Percentiles rank a stretch among this genome's conserved stretches.
Conservation (phyloP, 2,888 invertebrate species). For the Geophilus truncorum region DNA sequence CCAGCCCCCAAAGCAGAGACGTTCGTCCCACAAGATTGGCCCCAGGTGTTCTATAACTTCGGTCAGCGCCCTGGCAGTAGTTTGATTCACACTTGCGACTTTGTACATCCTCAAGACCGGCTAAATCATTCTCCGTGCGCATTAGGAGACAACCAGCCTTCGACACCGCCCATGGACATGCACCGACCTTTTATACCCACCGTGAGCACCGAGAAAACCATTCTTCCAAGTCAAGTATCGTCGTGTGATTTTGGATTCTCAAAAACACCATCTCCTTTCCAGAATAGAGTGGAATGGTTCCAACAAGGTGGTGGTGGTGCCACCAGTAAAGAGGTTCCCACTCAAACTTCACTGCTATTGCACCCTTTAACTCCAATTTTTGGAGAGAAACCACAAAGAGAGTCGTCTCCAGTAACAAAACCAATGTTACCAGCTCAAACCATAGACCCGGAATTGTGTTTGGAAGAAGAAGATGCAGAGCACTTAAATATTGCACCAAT, state of each 20-base stretch:
- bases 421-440: background rate
- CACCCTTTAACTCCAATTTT: no score
- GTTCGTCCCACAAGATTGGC: background rate
- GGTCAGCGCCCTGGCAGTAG: background rate
- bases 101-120: background rate
- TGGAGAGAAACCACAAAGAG: no score
- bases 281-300: background rate
- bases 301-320: background rate
- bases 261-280: no score
- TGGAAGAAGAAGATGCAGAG: background rate
- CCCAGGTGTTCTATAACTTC: background rate
- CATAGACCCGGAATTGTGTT: background rate
- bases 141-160: background rate
- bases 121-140: background rate
- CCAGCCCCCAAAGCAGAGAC: background rate
- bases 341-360: no score
- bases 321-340: background rate
- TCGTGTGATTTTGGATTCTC: background rate
- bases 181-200: no score
- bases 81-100: background rate
- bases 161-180: background rate
- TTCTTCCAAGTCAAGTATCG: background rate
- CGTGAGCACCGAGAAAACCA: background rate
- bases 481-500: background rate
- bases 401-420: background rate